These are phyloP conservation scores for Garrulus glandarius DNA, from an alignment of 2,797 vertebrate species.

Conservation along the genomic window DNA sequence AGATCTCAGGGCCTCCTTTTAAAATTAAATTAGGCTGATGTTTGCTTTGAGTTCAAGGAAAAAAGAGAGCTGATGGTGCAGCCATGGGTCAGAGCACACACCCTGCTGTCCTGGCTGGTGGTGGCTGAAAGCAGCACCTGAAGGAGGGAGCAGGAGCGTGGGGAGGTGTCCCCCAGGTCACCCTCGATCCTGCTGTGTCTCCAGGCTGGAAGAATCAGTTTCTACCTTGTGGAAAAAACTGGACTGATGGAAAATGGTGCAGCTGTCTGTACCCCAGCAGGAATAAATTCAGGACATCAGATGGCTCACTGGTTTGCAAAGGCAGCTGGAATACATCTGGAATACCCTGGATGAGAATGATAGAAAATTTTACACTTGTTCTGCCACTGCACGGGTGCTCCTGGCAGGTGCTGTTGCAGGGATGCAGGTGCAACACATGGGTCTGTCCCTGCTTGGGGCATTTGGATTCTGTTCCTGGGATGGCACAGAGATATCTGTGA, in stretches of 20 bases:
- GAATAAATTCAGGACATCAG: not conserved
- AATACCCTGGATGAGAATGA: not conserved
- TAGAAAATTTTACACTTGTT: not conserved
- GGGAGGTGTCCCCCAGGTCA: not conserved
- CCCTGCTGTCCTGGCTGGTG: not conserved
- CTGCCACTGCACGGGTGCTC: accelerated
- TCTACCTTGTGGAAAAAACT: not conserved
- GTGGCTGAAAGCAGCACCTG: not conserved
- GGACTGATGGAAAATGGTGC: not conserved
- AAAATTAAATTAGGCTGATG: not conserved
- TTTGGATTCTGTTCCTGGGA: not conserved
- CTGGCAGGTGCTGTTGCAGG: not conserved
- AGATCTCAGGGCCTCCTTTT: accelerated
- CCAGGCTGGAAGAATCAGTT: not conserved
- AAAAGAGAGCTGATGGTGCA: not conserved
- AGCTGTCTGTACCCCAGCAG: not conserved
- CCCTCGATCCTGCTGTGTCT: accelerated
- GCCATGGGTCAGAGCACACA: accelerated
- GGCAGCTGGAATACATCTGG: not conserved
- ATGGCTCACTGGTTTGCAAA: not conserved
- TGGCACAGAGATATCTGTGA: not conserved
- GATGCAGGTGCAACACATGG: accelerated
- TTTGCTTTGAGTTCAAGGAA: not conserved
- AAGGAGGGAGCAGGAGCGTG: accelerated
- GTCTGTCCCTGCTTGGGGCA: not conserved